A percentile compares a stretch with the other conserved stretches of the same genome.
Evolutionary conservation across 2,888 invertebrate genomes (phyloP).

Genomic region (Polia nebulosa): DNA sequence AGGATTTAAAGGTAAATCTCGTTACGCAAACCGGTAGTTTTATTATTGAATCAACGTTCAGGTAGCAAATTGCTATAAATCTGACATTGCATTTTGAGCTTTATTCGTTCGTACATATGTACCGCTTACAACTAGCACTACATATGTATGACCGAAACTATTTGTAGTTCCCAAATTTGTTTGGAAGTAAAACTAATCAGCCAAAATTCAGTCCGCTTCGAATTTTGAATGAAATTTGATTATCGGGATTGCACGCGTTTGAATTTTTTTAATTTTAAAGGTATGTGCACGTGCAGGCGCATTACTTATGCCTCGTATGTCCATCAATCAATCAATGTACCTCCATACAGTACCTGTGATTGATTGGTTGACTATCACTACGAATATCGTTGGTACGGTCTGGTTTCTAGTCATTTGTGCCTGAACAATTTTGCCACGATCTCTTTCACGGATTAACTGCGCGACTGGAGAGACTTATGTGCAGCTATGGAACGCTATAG

Average conservation of each 20-base stretch:
- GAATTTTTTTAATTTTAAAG: background rate
- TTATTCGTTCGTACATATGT: background rate
- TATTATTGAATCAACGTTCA: background rate
- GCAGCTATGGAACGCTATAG: no score
- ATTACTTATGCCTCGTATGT: no score
- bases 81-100: background rate
- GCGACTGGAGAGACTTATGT: no score
- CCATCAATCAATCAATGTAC: constrained; percentile 1
- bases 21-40: background rate
- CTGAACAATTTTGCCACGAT: background rate
- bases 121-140: background rate
- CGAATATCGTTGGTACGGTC: background rate
- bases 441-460: background rate
- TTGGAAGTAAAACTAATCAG: constrained; percentile 12
- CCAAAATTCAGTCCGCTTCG: background rate
- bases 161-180: background rate
- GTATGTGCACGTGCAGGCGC: background rate
- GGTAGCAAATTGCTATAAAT: constrained; percentile 2
- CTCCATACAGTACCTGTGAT: background rate
- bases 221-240: constrained; percentile 2
- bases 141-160: background rate
- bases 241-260: background rate
- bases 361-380: background rate
- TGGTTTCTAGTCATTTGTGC: background rate
- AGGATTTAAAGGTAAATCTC: background rate